These are phyloP conservation scores for Atta texana DNA, from an alignment of 1,140 invertebrate genomes.

Conservation along the genomic window DNA sequence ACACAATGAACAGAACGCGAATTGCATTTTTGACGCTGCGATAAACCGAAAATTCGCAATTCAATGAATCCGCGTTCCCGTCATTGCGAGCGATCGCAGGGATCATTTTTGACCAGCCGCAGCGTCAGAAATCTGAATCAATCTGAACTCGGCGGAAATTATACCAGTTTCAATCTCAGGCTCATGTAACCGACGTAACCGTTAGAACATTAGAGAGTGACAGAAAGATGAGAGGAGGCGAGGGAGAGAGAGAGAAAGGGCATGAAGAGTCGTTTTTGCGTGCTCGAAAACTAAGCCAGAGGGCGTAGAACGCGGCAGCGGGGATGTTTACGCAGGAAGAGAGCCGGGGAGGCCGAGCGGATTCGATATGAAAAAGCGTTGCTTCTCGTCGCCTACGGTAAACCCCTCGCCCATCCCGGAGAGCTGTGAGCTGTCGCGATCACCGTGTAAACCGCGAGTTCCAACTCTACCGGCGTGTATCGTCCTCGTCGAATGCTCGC, in stretches of 20 bases:
- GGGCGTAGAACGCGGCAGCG: slow-evolving; percentile 65
- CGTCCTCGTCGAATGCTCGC: not conserved
- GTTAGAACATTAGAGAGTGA: slow-evolving; percentile 36
- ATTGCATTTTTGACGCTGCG: not conserved
- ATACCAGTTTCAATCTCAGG: slow-evolving; percentile 3
- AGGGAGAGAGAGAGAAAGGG: slow-evolving; percentile 1
- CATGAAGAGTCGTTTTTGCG: slow-evolving; percentile 29
- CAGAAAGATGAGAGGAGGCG: not conserved
- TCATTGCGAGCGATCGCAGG: not conserved
- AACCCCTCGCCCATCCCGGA: slow-evolving; percentile 31
- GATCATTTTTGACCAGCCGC: not conserved
- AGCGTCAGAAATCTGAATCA: slow-evolving; percentile 2
- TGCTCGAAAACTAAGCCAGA: slow-evolving; percentile 60
- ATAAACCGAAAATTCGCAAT: not conserved
- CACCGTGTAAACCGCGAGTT: not conserved
- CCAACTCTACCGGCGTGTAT: not conserved
- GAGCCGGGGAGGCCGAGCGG: slow-evolving; percentile 61
- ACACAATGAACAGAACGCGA: not conserved
- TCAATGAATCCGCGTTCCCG: not conserved
- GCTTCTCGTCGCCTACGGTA: slow-evolving; percentile 71
- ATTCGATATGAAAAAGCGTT: slow-evolving; percentile 76
- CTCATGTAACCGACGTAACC: slow-evolving; percentile 49
- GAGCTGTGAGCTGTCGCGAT: not conserved
- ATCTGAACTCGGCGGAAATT: slow-evolving; percentile 24
- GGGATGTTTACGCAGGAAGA: slow-evolving; percentile 73